phyloP scores from a whole-genome alignment of 2,113 vertebrate species.

The Saimiri boliviensis region DNA sequence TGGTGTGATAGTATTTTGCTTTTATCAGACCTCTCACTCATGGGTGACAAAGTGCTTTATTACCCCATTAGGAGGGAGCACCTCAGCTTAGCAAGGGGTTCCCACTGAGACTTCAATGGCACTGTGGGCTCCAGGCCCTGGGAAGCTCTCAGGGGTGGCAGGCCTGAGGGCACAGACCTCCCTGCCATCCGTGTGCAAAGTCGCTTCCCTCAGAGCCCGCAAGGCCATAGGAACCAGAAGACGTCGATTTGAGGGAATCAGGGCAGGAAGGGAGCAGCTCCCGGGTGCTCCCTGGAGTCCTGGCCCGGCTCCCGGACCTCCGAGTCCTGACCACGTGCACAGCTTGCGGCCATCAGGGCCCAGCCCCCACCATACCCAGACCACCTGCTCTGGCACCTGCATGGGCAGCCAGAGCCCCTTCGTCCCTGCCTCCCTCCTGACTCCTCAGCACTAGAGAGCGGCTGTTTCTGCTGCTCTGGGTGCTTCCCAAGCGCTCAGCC shows the following conservation, averaged over 20 bases:
- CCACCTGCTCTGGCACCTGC: not conserved
- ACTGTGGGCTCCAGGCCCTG: not conserved
- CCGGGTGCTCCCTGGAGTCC: too few relatives aligned
- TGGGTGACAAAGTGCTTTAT: slow-evolving; percentile 64
- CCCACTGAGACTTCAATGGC: not conserved
- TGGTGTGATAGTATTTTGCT: slow-evolving; percentile 26
- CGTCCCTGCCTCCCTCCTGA: not conserved
- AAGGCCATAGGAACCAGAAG: not conserved
- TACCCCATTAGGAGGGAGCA: not conserved
- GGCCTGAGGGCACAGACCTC: not conserved
- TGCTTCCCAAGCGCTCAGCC: not conserved
- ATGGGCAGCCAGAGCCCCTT: not conserved
- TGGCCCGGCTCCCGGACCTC: not conserved
- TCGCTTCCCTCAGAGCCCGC: not conserved
- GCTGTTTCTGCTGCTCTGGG: slow-evolving; percentile 51
- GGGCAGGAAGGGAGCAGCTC: not conserved
- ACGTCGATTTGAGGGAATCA: not conserved
- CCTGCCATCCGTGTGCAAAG: not conserved
- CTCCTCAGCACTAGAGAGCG: not conserved
- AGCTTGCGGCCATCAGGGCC: not conserved
- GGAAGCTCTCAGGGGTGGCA: not conserved
- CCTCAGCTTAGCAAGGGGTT: not conserved
- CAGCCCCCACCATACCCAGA: too few relatives aligned
- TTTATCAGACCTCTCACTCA: slow-evolving; percentile 39
- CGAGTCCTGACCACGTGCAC: not conserved